Conservation (phyloP, 37 sponge, comb jelly and placozoan genomes). For the Theonella swinhoei region DNA sequence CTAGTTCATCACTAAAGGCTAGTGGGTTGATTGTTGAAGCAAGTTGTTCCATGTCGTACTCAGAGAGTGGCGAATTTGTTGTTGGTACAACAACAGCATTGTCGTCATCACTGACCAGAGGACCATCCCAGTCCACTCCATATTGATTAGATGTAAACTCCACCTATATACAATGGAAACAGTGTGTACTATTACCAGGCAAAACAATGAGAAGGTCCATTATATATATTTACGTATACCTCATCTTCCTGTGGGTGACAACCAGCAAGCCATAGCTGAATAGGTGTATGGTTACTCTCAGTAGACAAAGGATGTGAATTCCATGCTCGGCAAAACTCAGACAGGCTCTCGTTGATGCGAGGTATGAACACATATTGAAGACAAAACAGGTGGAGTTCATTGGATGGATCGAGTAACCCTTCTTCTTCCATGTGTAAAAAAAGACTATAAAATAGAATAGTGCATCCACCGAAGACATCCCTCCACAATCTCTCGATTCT, state of each 20-base stretch:
- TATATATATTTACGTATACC: too few relatives aligned
- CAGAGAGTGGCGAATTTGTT: too few relatives aligned
- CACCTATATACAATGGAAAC: not conserved
- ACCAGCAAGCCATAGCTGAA: not conserved
- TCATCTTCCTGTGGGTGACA: not conserved
- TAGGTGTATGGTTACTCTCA: not conserved
- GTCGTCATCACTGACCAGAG: slow-evolving; percentile 15
- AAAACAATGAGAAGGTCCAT: too few relatives aligned
- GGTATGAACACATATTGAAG: slow-evolving; percentile 28
- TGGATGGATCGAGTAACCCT: slow-evolving; percentile 6
- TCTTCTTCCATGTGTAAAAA: slow-evolving; percentile 32
- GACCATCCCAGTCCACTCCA: slow-evolving; percentile 38
- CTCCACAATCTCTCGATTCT: slow-evolving; percentile 58
- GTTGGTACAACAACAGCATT: too few relatives aligned
- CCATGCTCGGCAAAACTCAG: not conserved
- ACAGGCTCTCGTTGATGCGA: slow-evolving; percentile 1
- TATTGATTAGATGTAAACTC: not conserved
- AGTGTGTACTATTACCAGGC: not conserved
- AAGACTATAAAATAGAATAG: slow-evolving; percentile 6
- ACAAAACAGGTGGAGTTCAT: slow-evolving; percentile 25
- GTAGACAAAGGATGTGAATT: not conserved
- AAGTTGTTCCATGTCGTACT: too few relatives aligned
- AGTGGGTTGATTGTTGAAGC: slow-evolving; percentile 1
- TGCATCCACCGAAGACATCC: slow-evolving; percentile 21
- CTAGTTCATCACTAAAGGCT: not conserved